Evolutionary conservation across 2,888 invertebrate species (phyloP), one percentile per base, ranked within the genome.

Genomic region (Hypena proboscidalis): DNA sequence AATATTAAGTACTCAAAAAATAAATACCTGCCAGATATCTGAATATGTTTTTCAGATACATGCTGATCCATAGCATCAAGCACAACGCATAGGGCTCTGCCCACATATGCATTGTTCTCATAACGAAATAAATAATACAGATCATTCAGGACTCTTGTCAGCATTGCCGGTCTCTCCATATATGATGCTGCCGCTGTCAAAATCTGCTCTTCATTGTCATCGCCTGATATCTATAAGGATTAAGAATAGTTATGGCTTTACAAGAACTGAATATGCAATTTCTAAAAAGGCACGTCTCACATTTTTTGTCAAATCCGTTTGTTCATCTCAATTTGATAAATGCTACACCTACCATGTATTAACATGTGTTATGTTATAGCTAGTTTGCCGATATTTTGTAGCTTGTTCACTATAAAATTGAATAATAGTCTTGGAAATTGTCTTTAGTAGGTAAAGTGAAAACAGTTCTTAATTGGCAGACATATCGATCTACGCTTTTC

Each of bases 31-130:
- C 96, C 96, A 33, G 96, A 95, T 70, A 98, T 98, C 84, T 99
- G 98, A 67, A 99, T 96, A 68, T 97, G 96, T 74, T 96, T 96
- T 65, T 98, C 97, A 44, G 92, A 91, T 5, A 96, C 92, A 90
- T 99, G 97, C 64, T 95, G 93, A 63, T 95, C 95, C 98, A 99
- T 98, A 0, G 97, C 97, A 72, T 95, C 94, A 25, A 99, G 92
- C 6, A 99, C 96, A 17, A 97, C 94, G 63, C 93, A 93, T 8
- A 97, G 89, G 2, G 97, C 96, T 46, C 94, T 93, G 49, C 94
- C 94, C 40, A 95, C 93, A 72, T 95, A 93, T 39, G 93, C 93
- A 82, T 95, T 96, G 65, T 94, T 95, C 77, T 97, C 97, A 74
- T 95, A 95, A 37, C 97, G 94, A 76, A 97, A 96, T 38, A 97